Conservation (phyloP, 37 sponge, comb jelly and placozoan genomes). For the Halisarca cf. caerulea region DNA sequence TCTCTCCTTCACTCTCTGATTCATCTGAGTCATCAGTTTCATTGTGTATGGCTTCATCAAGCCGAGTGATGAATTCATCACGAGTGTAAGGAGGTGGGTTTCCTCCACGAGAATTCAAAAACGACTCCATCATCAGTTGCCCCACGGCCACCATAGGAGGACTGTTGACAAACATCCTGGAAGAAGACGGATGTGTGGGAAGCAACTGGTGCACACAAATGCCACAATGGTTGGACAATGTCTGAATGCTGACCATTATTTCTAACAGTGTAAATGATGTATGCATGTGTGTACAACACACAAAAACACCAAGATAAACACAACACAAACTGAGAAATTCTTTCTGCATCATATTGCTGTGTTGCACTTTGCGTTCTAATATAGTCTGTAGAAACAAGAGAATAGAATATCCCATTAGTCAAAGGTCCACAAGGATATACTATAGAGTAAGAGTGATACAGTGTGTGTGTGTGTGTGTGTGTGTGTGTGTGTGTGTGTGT, state of each 20-base stretch:
- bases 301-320: background rate
- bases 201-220: too few species aligned
- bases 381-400: background rate
- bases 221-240: too few species aligned
- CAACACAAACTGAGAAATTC: background rate
- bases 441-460: too few species aligned
- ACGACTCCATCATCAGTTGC: conserved; percentile 1
- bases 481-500: too few species aligned
- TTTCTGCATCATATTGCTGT: background rate
- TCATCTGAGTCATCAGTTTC: background rate
- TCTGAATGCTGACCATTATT: too few species aligned
- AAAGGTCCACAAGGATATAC: too few species aligned
- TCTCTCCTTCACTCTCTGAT: background rate
- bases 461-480: too few species aligned
- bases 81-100: background rate
- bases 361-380: background rate
- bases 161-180: background rate
- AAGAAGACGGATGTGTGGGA: background rate
- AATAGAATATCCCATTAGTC: too few species aligned
- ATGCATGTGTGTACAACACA: background rate
- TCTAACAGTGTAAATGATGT: too few species aligned
- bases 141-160: conserved; percentile 19
- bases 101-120: background rate
- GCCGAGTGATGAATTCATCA: conserved; percentile 17
- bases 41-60: background rate